These are phyloP conservation scores for Calonectris borealis DNA, from an alignment of 2,113 vertebrate species.

Conservation along the genomic window DNA sequence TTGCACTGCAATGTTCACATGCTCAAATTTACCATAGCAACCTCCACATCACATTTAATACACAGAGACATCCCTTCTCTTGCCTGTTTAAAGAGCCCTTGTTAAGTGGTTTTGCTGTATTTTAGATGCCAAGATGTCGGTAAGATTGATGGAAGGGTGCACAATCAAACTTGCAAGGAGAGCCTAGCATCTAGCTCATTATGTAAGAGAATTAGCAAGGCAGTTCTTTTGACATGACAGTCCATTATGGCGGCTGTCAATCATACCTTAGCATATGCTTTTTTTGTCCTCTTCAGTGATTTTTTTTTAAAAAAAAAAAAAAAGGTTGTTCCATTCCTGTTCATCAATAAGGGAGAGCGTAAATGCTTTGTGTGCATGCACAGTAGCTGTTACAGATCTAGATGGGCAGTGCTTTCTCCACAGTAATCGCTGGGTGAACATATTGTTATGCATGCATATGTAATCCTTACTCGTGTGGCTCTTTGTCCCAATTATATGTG, in stretches of 20 bases:
- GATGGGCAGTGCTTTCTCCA: background rate
- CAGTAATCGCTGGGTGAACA: background rate
- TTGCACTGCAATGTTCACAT: conserved; percentile 28
- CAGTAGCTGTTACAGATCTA: background rate
- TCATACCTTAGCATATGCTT: conserved; percentile 67
- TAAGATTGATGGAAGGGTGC: conserved; percentile 68
- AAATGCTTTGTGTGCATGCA: background rate
- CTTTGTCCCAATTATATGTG: conserved; percentile 15
- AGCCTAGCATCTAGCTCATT: conserved; percentile 70
- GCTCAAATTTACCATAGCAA: conserved; percentile 65
- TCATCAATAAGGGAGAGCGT: conserved; percentile 12
- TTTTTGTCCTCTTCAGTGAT: conserved; percentile 29
- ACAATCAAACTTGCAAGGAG: conserved; percentile 59
- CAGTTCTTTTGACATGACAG: conserved; percentile 70
- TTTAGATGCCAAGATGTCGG: conserved; percentile 65
- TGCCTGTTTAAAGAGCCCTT: conserved; percentile 67
- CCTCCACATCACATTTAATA: conserved; percentile 67
- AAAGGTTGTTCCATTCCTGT: background rate
- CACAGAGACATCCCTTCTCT: conserved; percentile 48
- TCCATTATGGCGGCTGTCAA: conserved; percentile 72
- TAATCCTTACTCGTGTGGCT: conserved; percentile 4
- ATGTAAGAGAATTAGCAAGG: conserved; percentile 69
- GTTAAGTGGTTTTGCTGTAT: conserved; percentile 66
- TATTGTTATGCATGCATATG: background rate
- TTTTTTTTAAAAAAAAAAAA: background rate